Base-by-base conservation (phyloP, 2,797 vertebrate species). In the Hafferia zeledoni region DNA sequence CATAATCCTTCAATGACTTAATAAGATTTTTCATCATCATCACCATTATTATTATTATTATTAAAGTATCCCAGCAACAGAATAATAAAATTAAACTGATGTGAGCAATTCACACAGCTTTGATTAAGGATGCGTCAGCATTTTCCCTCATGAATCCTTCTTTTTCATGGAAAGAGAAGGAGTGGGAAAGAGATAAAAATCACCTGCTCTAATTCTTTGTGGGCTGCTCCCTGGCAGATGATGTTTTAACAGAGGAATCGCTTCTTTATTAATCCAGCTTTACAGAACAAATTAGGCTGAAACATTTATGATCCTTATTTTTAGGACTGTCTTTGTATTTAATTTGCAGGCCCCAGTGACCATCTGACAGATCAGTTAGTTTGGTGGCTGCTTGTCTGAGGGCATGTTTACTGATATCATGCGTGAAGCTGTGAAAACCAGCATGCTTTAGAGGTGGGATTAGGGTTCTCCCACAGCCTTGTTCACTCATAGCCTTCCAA, bases 131-230 rank as follows among this genome's bases (percentile, higher is more conserved):
- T 94, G 77, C 94, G 96, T 97, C 96, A 97, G 96, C 96, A 96
- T 88, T 96, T 97, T 96, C 80, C 67, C 1, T 72, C 87, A 93
- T 84, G 80, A 95, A 95, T 97, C 87, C 87, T 86, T 76, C 87
- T 88, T 96, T 97, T 94, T 72, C 70, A 91, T 94, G 59, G 72
- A 94, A 94, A 82, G 70, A 88, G 55, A 96, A 95, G 44, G 94
- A 95, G 94, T 96, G 95, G 80, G 89, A 96, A 95, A 91, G 89
- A 89, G 94, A 97, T 97, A 95, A 96, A 96, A 93, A 96, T 96
- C 91, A 0, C 77, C 52, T 70, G 37, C 74, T 87, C 24, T 91
- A 93, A 95, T 90, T 94, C 87, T 94, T 82, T 95, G 80, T 94
- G 91, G 94, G 85, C 80, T 95, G 85, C 28, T 93, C 80, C 56